A percentile compares a stretch with the other conserved stretches of the same genome.
Evolutionary conservation across 2,797 vertebrate genomes (phyloP).

Genomic region (Myiotriccus ornatus): DNA sequence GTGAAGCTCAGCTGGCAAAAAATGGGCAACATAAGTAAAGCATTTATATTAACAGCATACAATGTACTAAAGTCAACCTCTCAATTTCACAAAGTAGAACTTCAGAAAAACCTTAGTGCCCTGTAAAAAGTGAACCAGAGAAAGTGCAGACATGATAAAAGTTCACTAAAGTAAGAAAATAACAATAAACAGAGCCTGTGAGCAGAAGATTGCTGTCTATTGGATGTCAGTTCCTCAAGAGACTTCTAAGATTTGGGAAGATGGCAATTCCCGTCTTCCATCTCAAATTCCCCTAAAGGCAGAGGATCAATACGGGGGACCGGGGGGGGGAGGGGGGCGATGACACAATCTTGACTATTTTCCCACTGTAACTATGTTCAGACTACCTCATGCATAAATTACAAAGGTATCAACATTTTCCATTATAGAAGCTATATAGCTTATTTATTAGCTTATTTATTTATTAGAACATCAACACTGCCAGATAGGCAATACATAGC

Average conservation of each 20-base stretch:
- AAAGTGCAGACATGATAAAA: neutral
- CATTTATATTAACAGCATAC: neutral
- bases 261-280: neutral
- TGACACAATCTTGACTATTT: neutral
- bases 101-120: neutral
- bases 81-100: neutral
- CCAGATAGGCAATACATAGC: neutral
- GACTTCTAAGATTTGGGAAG: neutral
- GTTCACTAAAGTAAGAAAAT: neutral
- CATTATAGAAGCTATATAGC: neutral
- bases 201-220: neutral
- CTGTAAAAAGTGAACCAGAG: neutral
- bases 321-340: too few relatives aligned
- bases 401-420: neutral
- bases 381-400: neutral
- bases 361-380: neutral
- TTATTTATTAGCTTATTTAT: neutral
- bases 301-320: neutral
- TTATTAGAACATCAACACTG: neutral
- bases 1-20: neutral
- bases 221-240: neutral
- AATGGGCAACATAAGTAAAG: neutral
- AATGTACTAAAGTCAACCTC: neutral
- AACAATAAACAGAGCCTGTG: neutral
- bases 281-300: neutral